phyloP scores from a whole-genome alignment of 2,888 invertebrate species.

The Exephanes ischioxanthus region DNA sequence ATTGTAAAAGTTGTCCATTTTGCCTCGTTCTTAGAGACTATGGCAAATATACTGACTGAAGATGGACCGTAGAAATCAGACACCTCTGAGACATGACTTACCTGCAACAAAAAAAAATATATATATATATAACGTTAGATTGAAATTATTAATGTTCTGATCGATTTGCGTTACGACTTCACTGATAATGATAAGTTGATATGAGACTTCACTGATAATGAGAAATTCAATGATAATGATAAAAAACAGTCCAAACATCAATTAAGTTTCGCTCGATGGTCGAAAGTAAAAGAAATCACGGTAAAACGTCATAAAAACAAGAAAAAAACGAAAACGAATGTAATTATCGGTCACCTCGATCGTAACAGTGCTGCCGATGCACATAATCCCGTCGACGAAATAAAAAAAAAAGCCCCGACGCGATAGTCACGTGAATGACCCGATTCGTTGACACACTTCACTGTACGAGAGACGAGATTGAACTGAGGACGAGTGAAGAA shows the following conservation, averaged over 20 bases:
- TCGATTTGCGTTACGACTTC: background rate
- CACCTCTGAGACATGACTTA: constrained; percentile 69
- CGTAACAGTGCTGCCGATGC: constrained; percentile 71
- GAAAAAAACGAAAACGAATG: background rate
- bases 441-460: constrained; percentile 58
- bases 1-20: background rate
- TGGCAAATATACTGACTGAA: background rate
- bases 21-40: background rate
- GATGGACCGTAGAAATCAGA: background rate
- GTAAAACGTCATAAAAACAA: background rate
- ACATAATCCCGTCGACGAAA: constrained; percentile 70
- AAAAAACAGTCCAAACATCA: background rate
- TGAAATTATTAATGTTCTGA: background rate
- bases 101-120: constrained; percentile 78
- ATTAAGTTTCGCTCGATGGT: background rate
- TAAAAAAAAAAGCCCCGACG: constrained; percentile 21
- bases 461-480: constrained; percentile 47
- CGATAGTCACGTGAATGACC: constrained; percentile 50
- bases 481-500: constrained; percentile 45
- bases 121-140: constrained; percentile 47
- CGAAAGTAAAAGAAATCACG: background rate
- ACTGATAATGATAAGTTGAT: too few relatives aligned
- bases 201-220: constrained; percentile 1
- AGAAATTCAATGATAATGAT: too few relatives aligned
- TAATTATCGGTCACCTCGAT: constrained; percentile 73